These are phyloP conservation scores for Clusia tigrina DNA, from an alignment of 2,888 invertebrate genomes.

Conservation along the genomic window DNA sequence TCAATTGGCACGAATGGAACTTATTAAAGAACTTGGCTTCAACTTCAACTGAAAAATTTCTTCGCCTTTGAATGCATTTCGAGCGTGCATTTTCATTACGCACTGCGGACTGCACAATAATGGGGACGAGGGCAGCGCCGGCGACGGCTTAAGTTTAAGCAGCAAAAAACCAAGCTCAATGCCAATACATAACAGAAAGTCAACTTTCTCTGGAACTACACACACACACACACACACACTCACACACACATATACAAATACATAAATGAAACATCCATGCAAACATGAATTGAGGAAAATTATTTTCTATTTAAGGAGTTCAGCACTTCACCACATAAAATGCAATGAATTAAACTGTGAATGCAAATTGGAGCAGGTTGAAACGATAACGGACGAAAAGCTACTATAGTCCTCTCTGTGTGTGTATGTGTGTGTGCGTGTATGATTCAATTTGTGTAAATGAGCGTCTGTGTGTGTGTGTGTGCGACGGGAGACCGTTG, in stretches of 20 bases:
- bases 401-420: too few relatives aligned
- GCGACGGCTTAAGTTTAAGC: too few relatives aligned
- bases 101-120: slow-evolving; percentile 10
- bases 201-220: slow-evolving; percentile 19
- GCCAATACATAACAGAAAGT: slow-evolving; percentile 12
- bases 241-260: background rate
- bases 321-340: slow-evolving; percentile 29
- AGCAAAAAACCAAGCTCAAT: background rate
- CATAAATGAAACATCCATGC: background rate
- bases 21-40: background rate
- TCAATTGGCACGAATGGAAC: too few relatives aligned
- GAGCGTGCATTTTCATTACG: slow-evolving; percentile 23
- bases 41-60: slow-evolving; percentile 3
- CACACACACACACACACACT: background rate
- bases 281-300: slow-evolving; percentile 31
- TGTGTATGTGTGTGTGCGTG: too few relatives aligned
- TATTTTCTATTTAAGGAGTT: slow-evolving; percentile 38
- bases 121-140: background rate
- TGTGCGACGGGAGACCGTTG: slow-evolving; percentile 15
- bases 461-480: slow-evolving; percentile 1
- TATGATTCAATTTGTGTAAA: too few relatives aligned
- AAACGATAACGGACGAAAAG: too few relatives aligned
- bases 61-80: slow-evolving; percentile 25
- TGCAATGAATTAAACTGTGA: slow-evolving; percentile 43
- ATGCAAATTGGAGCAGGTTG: slow-evolving; percentile 32